Evolutionary conservation across 1,140 invertebrate species (phyloP).

Genomic region (silkworm (Bombyx mori)): ASM3026992v2 NC_085109.1:9135501-9136000

Average conservation of each 20-base stretch:
- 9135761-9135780: constrained; percentile 47
- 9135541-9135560: constrained; percentile 57
- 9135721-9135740: too few species aligned
- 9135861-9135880: constrained; percentile 17
- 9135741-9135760: constrained; percentile 15
- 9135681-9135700: too few species aligned
- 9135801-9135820: constrained; percentile 43
- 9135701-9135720: too few species aligned
- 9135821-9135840: constrained; percentile 9
- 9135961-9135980: too few species aligned
- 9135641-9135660: constrained; percentile 19
- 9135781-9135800: constrained; percentile 57
- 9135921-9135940: too few species aligned
- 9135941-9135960: too few species aligned
- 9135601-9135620: constrained; percentile 52
- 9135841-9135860: constrained; percentile 13
- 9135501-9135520: constrained; percentile 47
- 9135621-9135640: constrained; percentile 10
- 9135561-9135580: constrained; percentile 67
- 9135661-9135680: constrained; percentile 23
- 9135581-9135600: constrained; percentile 61
- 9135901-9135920: too few species aligned
- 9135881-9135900: too few species aligned
- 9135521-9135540: constrained; percentile 56
- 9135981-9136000: too few species aligned